Conservation (phyloP, 2,113 vertebrate species). For the Chaetops frenatus region DNA sequence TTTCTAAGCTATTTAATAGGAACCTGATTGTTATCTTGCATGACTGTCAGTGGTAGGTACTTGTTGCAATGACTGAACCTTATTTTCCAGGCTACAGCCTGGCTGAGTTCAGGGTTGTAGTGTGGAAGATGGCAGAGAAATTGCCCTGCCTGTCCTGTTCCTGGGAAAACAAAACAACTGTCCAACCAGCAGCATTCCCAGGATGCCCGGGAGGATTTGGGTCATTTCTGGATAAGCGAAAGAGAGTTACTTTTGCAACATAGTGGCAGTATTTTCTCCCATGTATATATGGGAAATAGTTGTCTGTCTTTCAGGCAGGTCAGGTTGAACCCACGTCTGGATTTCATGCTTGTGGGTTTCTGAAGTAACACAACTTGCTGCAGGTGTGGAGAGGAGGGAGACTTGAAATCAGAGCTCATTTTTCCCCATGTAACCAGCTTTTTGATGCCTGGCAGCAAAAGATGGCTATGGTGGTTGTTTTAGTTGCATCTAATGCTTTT, state of each 20-base stretch:
- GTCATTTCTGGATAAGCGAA: neutral
- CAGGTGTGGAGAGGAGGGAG: neutral
- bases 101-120: neutral
- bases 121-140: neutral
- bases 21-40: neutral
- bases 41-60: neutral
- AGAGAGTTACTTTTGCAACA: neutral
- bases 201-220: neutral
- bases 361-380: neutral
- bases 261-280: neutral
- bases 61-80: neutral
- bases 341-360: neutral
- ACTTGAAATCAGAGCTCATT: neutral
- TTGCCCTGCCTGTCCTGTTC: neutral
- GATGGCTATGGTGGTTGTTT: neutral
- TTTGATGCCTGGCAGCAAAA: neutral
- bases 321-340: neutral
- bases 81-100: neutral
- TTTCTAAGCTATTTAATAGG: neutral
- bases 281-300: fast-evolving
- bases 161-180: neutral
- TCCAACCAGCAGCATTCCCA: neutral
- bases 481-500: neutral
- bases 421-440: neutral
- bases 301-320: neutral